Evolutionary conservation across 2,113 vertebrate species (phyloP), one percentile per base, ranked within the genome.

Genomic region (Leptobrachium ailaonicum): DNA sequence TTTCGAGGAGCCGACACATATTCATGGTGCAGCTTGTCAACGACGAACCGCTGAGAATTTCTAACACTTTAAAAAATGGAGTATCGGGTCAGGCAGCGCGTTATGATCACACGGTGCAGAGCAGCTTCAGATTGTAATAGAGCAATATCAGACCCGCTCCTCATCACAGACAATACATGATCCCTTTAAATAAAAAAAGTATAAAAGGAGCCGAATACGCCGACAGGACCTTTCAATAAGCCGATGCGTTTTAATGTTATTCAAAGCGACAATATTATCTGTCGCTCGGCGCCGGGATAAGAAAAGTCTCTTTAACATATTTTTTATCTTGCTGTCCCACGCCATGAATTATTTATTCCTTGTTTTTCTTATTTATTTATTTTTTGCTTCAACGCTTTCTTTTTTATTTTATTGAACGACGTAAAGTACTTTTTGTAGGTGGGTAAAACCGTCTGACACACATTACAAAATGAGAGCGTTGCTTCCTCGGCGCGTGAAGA

Each of bases 11-110:
- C 47, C 8, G 47, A 50, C 47, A 50, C 47, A 50, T 50, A 4
- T 32, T 32, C 8, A 50, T 8, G 47, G 1, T 1, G 47, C 8
- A 5, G 47, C 4, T 8, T 50, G 47, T 50, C 47, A 8, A 50
- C 4, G 8, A 13, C 20, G 13, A 5, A 64, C 62, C 14, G 9
- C 62, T 1, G 62, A 75, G 73, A 75, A 64, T 75, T 64, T 62
- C 8, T 64, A 63, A 63, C 56, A 45, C 54, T 63, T 75, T n/a
- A 63, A 64, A 50, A 73, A 75, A 75, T 75, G 73, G 63, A 43
- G 20, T 75, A 62, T 75, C 63, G 64, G 56, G 73, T 75, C 73
- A 74, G 73, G 42, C 42, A 40, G 58, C 54, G 20, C 63, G 44
- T 41, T 12, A 63, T 75, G 43, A 45, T 64, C 12, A 63, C n/a